Evolutionary conservation across 2,113 vertebrate species (phyloP), one percentile per base, ranked within the genome.

Genomic region (Tychaedon coryphoeus): DNA sequence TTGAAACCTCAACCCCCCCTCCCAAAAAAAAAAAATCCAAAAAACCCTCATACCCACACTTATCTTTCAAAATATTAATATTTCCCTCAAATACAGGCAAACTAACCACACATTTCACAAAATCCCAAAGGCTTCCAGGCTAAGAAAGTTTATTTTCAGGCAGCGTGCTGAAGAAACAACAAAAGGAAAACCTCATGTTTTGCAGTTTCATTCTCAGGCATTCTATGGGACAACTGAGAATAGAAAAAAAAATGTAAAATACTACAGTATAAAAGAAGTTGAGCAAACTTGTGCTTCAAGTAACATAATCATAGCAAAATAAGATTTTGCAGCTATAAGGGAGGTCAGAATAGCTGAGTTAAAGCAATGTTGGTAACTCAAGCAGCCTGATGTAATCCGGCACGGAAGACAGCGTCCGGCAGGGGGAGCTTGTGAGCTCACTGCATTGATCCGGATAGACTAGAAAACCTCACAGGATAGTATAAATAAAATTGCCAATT

Each of bases 391-490:
- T 40, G 26, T 2, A 18, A 26, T 3, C 25, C 20, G 47, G 62
- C 25, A 23, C 48, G 31, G 28, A 15, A 3, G 1, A 5, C 20
- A 50, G 4, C 0, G 6, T 15, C 89, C 89, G n/a, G 71, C 81
- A 93, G 94, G 45, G 29, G 75, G 81, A 79, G 90, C 38, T 7
- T 58, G 36, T 31, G 78, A 85, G 42, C 8, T 34, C 72, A 22
- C 7, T 1, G 9, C 5, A 26, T 12, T 22, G 61, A 47, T 47
- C 38, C 5, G 10, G 17, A 0, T 8, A 0, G 3, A 11, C 5
- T 5, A 12, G 34, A 11, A 16, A 62, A 3, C 3, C 23, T 14
- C 9, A 14, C 6, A 14, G 34, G 17, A 47, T 6, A 45, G 22
- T 6, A 25, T 1, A 42, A 90, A 61, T 19, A 48, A 61, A 75